A percentile compares a stretch with the other conserved stretches of the same genome.
Conservation (phyloP, 2,888 invertebrate species). For the Dioctria linearis region DNA sequence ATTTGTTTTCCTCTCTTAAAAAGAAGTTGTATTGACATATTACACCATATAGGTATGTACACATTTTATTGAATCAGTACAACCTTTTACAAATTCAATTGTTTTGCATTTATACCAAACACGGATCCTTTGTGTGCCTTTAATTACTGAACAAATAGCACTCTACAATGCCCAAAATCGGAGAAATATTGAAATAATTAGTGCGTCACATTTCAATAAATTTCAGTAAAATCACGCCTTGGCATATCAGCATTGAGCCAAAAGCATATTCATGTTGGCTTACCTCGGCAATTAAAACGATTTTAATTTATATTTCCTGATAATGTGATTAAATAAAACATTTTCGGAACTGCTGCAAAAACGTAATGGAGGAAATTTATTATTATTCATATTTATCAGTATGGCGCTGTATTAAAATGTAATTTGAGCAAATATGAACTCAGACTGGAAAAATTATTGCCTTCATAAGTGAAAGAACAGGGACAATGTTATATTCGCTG, state of each 20-base stretch:
- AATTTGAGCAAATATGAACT: conserved; percentile 33
- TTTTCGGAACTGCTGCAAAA: not conserved
- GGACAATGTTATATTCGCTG: conserved; percentile 4
- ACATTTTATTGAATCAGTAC: no score
- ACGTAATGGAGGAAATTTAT: not conserved
- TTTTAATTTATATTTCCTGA: conserved; percentile 22
- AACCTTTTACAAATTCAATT: no score
- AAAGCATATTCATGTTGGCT: conserved; percentile 21
- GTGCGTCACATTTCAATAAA: not conserved
- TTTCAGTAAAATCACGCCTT: not conserved
- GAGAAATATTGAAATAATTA: conserved; percentile 34
- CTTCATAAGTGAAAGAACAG: conserved; percentile 17
- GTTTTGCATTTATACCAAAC: no score
- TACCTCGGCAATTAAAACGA: conserved; percentile 19
- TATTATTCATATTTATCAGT: conserved; percentile 14
- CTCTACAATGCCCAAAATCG: no score
- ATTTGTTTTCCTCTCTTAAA: no score
- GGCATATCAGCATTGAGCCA: conserved; percentile 13
- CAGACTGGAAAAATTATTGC: conserved; percentile 32
- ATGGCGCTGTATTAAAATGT: conserved; percentile 18
- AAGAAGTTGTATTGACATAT: no score
- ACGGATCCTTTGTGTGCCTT: no score
- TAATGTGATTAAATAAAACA: conserved; percentile 20
- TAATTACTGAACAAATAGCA: no score
- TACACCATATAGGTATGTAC: no score